phyloP scores from a whole-genome alignment of 2,113 vertebrate species.

The Taurulus bubalis region DNA sequence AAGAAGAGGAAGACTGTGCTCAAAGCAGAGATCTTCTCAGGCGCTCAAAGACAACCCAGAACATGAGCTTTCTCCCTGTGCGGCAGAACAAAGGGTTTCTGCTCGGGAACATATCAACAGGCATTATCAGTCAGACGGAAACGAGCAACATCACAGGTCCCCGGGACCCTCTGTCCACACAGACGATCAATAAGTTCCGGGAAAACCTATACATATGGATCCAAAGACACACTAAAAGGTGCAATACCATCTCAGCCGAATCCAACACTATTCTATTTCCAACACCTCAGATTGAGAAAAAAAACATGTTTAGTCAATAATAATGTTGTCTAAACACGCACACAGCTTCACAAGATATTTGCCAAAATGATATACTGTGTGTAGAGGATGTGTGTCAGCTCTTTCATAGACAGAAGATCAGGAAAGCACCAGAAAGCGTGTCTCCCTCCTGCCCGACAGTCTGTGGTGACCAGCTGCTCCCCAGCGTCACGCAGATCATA shows the following conservation, averaged over 20 bases:
- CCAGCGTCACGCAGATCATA: neutral
- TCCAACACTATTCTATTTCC: neutral
- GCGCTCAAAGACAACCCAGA: neutral
- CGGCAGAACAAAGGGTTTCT: slow-evolving; percentile 40
- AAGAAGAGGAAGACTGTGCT: slow-evolving; percentile 15
- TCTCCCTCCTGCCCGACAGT: neutral
- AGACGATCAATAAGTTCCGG: slow-evolving; percentile 26
- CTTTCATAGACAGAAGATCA: neutral
- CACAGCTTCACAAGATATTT: neutral
- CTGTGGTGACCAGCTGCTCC: neutral
- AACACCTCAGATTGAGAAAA: neutral
- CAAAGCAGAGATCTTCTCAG: slow-evolving; percentile 4
- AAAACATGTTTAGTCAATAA: neutral
- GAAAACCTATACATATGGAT: slow-evolving; percentile 8
- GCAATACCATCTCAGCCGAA: neutral
- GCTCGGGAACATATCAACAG: neutral
- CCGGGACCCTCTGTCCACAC: neutral
- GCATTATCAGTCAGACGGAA: slow-evolving; percentile 13
- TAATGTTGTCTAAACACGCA: neutral
- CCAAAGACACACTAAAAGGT: neutral
- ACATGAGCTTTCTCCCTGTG: neutral
- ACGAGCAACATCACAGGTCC: slow-evolving; percentile 24
- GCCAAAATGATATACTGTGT: neutral
- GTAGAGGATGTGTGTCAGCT: neutral
- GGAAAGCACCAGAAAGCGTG: neutral